Base-by-base conservation (phyloP, 2,888 invertebrate genomes). In the Heliconius ismenius region DNA sequence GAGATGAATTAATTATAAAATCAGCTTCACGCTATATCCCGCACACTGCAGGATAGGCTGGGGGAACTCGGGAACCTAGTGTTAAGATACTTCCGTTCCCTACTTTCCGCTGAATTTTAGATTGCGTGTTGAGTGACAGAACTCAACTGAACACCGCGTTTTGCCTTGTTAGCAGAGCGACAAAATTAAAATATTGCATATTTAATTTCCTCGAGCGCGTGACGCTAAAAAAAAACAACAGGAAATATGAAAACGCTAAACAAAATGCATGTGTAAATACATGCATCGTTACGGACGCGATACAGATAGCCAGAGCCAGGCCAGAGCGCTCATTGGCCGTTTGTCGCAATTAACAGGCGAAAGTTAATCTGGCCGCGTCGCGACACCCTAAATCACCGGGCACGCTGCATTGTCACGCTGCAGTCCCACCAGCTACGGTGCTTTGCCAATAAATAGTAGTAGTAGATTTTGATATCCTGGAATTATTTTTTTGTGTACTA, bases 291-390 rank as follows among this genome's bases (percentile, higher is more conserved):
- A 83, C 81, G 81, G 67, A 70, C 78, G 79, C 84, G 86, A 90
- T 87, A 88, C 32, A 32, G 32, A 32, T 32, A 32, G 32, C 6
- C 32, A 32, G 32, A 32, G 32, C 32, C 32, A 32, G 32, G 79
- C 89, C 86, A 36, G 32, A 36, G 83, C 83, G 87, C 87, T 86
- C 87, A 86, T 85, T 87, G 88, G 85, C 87, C 89, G 91, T 92
- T 92, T 89, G 89, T 92, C 87, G 92, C 86, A 89, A 92, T 92
- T 92, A 92, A 89, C 91, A 84, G 85, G 80, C 86, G 86, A 88
- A 89, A 88, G 91, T 90, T 92, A 91, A 91, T 92, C 90, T 90
- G 85, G 83, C 84, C 79, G 88, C 87, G 91, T 88, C 92, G 89
- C 92, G 92, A 88, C 91, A 86, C 86, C 84, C 89, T 93, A 92